Evolutionary conservation across 2,888 invertebrate species (phyloP).

Genomic region (Volucella bombylans): DNA sequence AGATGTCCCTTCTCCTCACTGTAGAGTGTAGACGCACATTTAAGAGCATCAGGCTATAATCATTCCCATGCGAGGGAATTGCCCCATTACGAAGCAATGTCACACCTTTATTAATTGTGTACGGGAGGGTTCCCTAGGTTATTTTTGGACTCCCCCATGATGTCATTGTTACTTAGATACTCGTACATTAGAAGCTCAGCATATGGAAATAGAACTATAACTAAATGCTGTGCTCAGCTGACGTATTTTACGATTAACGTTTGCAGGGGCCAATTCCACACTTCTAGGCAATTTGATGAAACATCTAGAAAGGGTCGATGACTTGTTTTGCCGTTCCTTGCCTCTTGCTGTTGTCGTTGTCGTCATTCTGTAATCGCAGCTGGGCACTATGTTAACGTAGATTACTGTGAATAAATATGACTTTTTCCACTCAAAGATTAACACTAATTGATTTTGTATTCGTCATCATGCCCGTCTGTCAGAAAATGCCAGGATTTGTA

Average conservation of each 20-base stretch:
- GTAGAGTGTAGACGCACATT: slow-evolving; percentile 31
- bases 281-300: slow-evolving; percentile 20
- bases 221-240: slow-evolving; percentile 59
- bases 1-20: slow-evolving; percentile 43
- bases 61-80: slow-evolving; percentile 67
- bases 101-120: slow-evolving; percentile 81
- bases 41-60: slow-evolving; percentile 1
- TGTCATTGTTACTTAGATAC: slow-evolving; percentile 35
- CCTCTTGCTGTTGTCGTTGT: slow-evolving; percentile 26
- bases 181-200: background rate
- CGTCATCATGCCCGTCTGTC: background rate
- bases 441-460: slow-evolving; percentile 52
- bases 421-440: slow-evolving; percentile 64
- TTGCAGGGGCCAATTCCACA: slow-evolving; percentile 15
- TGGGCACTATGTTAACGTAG: slow-evolving; percentile 57
- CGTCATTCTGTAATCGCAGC: slow-evolving; percentile 52
- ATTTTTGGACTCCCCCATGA: slow-evolving; percentile 70
- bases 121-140: slow-evolving; percentile 72
- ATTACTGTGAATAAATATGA: slow-evolving; percentile 62
- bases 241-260: slow-evolving; percentile 66
- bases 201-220: slow-evolving; percentile 53
- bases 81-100: slow-evolving; percentile 77
- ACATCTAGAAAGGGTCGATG: slow-evolving; percentile 70
- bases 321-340: slow-evolving; percentile 53
- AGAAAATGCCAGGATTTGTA: background rate